phyloP scores from a whole-genome alignment of 2,888 invertebrate species.

The Hypsopygia costalis region DNA sequence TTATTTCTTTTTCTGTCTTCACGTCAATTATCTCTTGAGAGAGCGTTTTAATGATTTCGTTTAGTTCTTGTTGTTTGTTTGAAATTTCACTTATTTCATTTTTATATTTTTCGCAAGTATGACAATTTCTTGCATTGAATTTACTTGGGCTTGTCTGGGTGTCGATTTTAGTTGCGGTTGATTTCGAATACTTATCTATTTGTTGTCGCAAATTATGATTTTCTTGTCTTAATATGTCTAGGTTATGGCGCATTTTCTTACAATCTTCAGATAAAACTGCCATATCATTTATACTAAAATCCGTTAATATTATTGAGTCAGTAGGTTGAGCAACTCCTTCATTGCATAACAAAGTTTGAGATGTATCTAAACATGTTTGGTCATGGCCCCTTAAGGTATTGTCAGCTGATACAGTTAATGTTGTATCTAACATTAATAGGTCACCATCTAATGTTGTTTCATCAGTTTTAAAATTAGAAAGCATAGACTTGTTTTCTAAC shows the following conservation, averaged over 20 bases:
- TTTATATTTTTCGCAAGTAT: slow-evolving; percentile 27
- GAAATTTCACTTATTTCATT: slow-evolving; percentile 20
- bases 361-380: slow-evolving; percentile 58
- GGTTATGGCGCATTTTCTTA: slow-evolving; percentile 28
- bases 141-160: slow-evolving; percentile 38
- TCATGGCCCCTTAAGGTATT: slow-evolving; percentile 54
- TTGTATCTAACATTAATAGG: slow-evolving; percentile 67
- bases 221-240: slow-evolving; percentile 42
- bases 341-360: slow-evolving; percentile 40
- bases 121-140: slow-evolving; percentile 8
- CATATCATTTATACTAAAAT: slow-evolving; percentile 29
- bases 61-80: slow-evolving; percentile 19
- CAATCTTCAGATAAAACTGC: slow-evolving; percentile 30
- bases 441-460: slow-evolving; percentile 67
- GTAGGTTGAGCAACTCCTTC: slow-evolving; percentile 49
- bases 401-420: slow-evolving; percentile 50
- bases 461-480: slow-evolving; percentile 52
- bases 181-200: slow-evolving; percentile 26
- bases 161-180: slow-evolving; percentile 23
- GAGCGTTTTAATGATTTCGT: slow-evolving; percentile 32
- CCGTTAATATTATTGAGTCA: slow-evolving; percentile 27
- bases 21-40: slow-evolving; percentile 32
- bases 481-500: slow-evolving; percentile 42
- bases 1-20: slow-evolving; percentile 35
- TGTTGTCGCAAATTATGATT: slow-evolving; percentile 39